A percentile compares a stretch with the other conserved stretches of the same genome.
Evolutionary conservation across 1,140 invertebrate genomes (phyloP).

Genomic region (Atta cephalotes): DNA sequence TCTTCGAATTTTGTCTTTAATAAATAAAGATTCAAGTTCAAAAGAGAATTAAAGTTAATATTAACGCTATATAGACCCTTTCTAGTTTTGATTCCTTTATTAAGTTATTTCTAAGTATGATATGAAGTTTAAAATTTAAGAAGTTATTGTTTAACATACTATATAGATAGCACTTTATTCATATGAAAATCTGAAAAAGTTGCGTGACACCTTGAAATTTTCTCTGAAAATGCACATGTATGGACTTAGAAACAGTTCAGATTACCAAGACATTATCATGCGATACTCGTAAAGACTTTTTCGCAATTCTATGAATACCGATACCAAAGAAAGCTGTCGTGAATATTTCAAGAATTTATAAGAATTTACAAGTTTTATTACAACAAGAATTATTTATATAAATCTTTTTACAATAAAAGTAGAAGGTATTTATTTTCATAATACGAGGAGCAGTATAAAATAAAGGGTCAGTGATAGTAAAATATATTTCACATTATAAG

Average conservation of each 20-base stretch:
- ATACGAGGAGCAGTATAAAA: background rate
- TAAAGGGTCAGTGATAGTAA: background rate
- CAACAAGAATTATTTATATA: background rate
- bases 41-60: background rate
- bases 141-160: background rate
- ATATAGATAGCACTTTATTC: background rate
- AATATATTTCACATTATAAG: background rate
- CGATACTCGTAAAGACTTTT: background rate
- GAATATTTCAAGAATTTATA: background rate
- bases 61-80: background rate
- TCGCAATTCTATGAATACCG: background rate
- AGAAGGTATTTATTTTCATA: background rate
- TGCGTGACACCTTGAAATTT: background rate
- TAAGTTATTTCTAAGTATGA: background rate
- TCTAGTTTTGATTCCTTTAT: background rate
- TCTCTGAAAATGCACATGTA: background rate
- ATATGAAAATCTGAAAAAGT: constrained; percentile 3
- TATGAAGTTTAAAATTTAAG: background rate
- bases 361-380: no score
- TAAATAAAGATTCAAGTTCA: background rate
- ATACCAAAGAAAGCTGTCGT: background rate
- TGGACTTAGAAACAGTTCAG: background rate
- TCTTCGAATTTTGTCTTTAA: background rate
- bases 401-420: background rate
- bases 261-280: background rate